Evolutionary conservation across 2,888 invertebrate species (phyloP).

Genomic region (Meghimatium bilineatum): DNA sequence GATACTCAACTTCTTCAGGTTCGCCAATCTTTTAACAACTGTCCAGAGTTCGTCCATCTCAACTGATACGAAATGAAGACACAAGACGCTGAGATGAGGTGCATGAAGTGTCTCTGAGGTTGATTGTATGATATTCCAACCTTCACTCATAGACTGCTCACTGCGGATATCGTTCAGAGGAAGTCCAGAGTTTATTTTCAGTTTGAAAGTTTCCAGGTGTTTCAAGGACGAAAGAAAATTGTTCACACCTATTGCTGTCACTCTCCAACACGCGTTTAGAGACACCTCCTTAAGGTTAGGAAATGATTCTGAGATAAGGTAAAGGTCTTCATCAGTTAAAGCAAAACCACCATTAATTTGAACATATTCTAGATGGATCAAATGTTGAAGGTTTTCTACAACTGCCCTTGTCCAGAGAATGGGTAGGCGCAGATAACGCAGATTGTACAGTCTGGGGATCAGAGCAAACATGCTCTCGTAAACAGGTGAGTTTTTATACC

Average conservation of each 20-base stretch:
- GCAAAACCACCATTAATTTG: constrained; percentile 67
- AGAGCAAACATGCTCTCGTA: constrained; percentile 64
- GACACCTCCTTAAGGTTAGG: constrained; percentile 60
- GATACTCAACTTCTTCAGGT: constrained; percentile 64
- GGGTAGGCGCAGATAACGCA: constrained; percentile 62
- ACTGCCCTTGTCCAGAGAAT: constrained; percentile 65
- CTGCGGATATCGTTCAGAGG: constrained; percentile 60
- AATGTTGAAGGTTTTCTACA: constrained; percentile 57
- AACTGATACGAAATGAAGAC: constrained; percentile 66
- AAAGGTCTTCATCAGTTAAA: constrained; percentile 60
- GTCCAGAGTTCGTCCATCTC: constrained; percentile 68
- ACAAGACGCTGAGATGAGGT: constrained; percentile 60
- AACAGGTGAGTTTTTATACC: constrained; percentile 65
- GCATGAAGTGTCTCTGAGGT: constrained; percentile 52
- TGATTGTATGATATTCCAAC: constrained; percentile 55
- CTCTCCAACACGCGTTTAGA: constrained; percentile 66
- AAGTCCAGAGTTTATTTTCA: constrained; percentile 67
- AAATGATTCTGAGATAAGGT: constrained; percentile 57
- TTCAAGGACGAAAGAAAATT: constrained; percentile 55
- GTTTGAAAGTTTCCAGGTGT: constrained; percentile 57
- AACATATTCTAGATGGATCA: constrained; percentile 59
- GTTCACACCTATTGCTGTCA: constrained; percentile 59
- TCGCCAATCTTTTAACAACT: constrained; percentile 58
- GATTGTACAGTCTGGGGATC: constrained; percentile 58
- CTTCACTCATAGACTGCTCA: constrained; percentile 63